Evolutionary conservation across 2,888 invertebrate species (phyloP).

Genomic region (Nysson spinosus): DNA sequence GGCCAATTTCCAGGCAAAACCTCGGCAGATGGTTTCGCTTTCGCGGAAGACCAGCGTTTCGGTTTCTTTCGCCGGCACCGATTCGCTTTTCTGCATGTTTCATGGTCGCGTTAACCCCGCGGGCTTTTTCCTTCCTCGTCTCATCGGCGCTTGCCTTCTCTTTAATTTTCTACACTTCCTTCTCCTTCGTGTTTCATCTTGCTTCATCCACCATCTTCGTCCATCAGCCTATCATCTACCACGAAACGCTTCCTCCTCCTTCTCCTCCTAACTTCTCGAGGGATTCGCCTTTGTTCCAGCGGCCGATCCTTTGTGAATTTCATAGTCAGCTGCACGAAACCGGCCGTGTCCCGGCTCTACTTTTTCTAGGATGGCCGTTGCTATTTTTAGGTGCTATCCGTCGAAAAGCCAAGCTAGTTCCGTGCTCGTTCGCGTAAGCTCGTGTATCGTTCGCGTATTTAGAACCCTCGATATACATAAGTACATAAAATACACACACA

Average conservation of each 20-base stretch:
- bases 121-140: too few species aligned
- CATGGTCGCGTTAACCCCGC: constrained; percentile 52
- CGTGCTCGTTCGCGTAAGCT: constrained; percentile 30
- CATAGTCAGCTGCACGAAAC: constrained; percentile 69
- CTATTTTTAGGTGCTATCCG: constrained; percentile 66
- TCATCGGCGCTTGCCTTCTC: too few species aligned
- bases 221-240: background rate
- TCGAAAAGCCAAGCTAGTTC: constrained; percentile 54
- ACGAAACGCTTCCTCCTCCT: background rate
- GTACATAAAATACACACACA: too few species aligned
- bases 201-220: background rate
- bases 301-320: constrained; percentile 67
- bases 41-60: constrained; percentile 55
- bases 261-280: constrained; percentile 42
- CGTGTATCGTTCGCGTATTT: constrained; percentile 5
- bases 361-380: constrained; percentile 66
- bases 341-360: constrained; percentile 56
- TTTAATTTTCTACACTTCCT: constrained; percentile 17
- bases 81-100: constrained; percentile 53
- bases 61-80: constrained; percentile 47
- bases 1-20: constrained; percentile 45
- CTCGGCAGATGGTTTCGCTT: constrained; percentile 58
- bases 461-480: too few species aligned
- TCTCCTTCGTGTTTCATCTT: background rate
- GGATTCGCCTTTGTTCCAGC: constrained; percentile 66